Percentiles rank a stretch among this genome's conserved stretches.
These are phyloP conservation scores for Pluvialis apricaria DNA, from an alignment of 2,113 vertebrate genomes.

Conservation along the genomic window DNA sequence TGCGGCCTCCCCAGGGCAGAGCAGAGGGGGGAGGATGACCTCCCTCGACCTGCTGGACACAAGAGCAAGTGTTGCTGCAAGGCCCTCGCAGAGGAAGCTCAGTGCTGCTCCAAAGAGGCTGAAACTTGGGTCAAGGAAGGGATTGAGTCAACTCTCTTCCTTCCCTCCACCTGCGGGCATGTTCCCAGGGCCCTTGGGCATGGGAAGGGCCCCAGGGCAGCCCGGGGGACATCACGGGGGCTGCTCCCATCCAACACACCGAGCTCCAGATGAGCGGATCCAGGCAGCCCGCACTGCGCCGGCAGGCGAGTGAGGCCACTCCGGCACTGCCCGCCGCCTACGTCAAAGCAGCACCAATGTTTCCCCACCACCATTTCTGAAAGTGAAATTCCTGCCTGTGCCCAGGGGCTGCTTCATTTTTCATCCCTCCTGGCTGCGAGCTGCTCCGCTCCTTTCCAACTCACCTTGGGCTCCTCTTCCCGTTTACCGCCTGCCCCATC, in stretches of 20 bases:
- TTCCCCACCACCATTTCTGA: not conserved
- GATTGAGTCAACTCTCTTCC: rapidly evolving
- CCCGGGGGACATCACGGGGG: rapidly evolving
- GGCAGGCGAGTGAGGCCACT: rapidly evolving
- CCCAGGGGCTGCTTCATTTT: too few relatives aligned
- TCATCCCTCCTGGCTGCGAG: not conserved
- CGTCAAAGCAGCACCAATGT: rapidly evolving
- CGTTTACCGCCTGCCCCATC: not conserved
- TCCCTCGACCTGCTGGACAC: too few relatives aligned
- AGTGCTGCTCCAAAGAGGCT: not conserved
- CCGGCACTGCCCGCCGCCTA: not conserved
- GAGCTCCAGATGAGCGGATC: not conserved
- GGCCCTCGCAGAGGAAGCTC: not conserved
- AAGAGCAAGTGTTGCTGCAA: rapidly evolving
- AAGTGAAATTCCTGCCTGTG: rapidly evolving
- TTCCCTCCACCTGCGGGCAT: rapidly evolving
- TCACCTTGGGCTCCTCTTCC: not conserved
- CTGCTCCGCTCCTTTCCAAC: not conserved
- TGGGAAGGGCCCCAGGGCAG: not conserved
- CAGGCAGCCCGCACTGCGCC: rapidly evolving
- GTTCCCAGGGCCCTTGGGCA: not conserved
- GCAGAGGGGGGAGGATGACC: too few relatives aligned
- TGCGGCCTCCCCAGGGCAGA: too few relatives aligned
- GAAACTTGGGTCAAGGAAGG: not conserved
- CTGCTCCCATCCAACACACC: rapidly evolving